These are phyloP conservation scores for Pseudeuparius sepicola DNA, from an alignment of 2,888 invertebrate genomes.

Conservation along the genomic window DNA sequence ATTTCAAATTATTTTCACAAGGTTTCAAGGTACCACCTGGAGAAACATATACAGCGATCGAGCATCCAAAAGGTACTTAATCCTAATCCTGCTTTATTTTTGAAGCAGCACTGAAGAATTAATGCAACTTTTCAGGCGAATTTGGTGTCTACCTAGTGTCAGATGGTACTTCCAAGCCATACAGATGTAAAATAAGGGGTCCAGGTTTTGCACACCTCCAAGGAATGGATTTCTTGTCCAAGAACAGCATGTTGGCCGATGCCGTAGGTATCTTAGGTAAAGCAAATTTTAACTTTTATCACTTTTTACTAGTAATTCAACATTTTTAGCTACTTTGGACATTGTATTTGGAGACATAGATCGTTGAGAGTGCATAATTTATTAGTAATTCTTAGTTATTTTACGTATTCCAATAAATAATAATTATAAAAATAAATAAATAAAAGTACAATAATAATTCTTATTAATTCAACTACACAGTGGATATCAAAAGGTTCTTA, in stretches of 20 bases:
- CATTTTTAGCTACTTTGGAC: slow-evolving; percentile 36
- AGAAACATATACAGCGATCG: slow-evolving; percentile 65
- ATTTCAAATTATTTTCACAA: slow-evolving; percentile 77
- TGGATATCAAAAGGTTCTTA: no score
- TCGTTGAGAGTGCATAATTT: slow-evolving; percentile 37
- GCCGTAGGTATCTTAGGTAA: slow-evolving; percentile 66
- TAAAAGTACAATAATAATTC: no score
- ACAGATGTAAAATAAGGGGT: slow-evolving; percentile 38
- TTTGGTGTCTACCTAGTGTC: slow-evolving; percentile 80
- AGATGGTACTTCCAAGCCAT: slow-evolving; percentile 70
- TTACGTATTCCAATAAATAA: no score
- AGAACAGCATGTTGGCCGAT: slow-evolving; percentile 52
- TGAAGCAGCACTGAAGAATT: no score
- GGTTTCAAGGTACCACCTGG: slow-evolving; percentile 81
- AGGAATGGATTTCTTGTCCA: slow-evolving; percentile 49
- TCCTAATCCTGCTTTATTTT: no score
- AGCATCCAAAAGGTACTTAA: slow-evolving; percentile 65
- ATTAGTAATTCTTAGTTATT: no score
- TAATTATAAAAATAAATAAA: no score
- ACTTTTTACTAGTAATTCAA: slow-evolving; percentile 1
- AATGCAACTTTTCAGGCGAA: slow-evolving; percentile 42
- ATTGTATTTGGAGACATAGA: slow-evolving; percentile 53
- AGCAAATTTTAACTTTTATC: not conserved
- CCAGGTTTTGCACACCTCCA: slow-evolving; percentile 53
- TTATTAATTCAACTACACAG: no score